These are phyloP conservation scores for Sisyra terminalis DNA, from an alignment of 2,888 invertebrate genomes.

Conservation along the genomic window DNA sequence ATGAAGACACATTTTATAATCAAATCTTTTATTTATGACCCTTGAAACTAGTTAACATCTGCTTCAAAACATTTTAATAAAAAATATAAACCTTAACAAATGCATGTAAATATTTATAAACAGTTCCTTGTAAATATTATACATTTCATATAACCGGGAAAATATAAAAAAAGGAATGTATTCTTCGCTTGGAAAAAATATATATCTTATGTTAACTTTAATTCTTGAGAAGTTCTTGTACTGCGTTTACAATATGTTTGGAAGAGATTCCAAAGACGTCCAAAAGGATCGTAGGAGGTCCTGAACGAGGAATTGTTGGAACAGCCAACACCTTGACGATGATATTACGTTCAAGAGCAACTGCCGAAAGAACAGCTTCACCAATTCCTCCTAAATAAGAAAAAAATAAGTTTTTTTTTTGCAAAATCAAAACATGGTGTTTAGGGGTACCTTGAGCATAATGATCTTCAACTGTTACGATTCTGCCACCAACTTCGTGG, in stretches of 20 bases:
- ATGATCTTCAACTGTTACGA: conserved; percentile 94
- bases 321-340: conserved; percentile 69
- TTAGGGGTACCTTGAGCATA: conserved; percentile 61
- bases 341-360: conserved; percentile 52
- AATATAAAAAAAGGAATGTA: too few species aligned
- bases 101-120: too few species aligned
- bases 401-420: too few species aligned
- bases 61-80: too few species aligned
- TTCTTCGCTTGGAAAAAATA: too few species aligned
- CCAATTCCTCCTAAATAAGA: conserved; percentile 84
- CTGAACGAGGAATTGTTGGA: conserved; percentile 75
- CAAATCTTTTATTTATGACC: too few species aligned
- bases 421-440: too few species aligned
- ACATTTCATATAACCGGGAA: too few species aligned
- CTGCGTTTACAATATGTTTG: conserved; percentile 57
- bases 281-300: conserved; percentile 71
- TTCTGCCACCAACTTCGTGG: conserved; percentile 56
- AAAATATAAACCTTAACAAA: too few species aligned
- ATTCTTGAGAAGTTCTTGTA: conserved; percentile 38
- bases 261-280: conserved; percentile 83
- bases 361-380: conserved; percentile 78
- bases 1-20: too few species aligned
- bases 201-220: neutral
- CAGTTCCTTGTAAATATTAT: too few species aligned
- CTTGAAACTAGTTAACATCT: too few species aligned